A percentile compares a stretch with the other conserved stretches of the same genome.
phyloP scores from a whole-genome alignment of 2,113 vertebrate genomes.

The Danionella cerebrum region DNA sequence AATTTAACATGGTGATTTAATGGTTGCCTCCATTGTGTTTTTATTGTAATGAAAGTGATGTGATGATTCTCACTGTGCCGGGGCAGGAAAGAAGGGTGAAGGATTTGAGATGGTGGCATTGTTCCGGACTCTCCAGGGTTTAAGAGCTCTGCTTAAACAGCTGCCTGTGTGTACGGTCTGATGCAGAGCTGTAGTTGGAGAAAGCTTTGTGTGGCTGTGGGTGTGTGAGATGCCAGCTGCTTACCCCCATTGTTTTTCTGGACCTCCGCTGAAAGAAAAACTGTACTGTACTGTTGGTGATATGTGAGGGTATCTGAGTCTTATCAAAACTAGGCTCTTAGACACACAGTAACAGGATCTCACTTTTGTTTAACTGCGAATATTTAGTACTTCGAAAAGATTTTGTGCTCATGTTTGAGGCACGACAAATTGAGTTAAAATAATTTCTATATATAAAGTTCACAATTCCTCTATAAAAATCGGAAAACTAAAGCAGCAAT shows the following conservation, averaged over 20 bases:
- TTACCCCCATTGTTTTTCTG: conserved; percentile 32
- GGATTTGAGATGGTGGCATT: conserved; percentile 24
- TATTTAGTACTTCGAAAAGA: too few species aligned
- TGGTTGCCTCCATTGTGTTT: neutral
- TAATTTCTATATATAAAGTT: too few species aligned
- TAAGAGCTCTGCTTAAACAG: conserved; percentile 51
- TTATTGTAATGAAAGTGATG: neutral
- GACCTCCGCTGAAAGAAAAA: conserved; percentile 5
- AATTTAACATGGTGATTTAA: neutral
- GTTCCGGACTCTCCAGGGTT: conserved; percentile 42
- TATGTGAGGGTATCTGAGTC: conserved; percentile 1
- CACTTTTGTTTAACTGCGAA: too few species aligned
- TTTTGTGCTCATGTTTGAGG: too few species aligned
- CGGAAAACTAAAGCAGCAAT: too few species aligned
- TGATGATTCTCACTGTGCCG: neutral
- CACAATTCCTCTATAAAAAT: too few species aligned
- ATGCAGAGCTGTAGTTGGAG: conserved; percentile 25
- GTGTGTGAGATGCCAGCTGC: conserved; percentile 44
- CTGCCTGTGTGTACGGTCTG: conserved; percentile 42
- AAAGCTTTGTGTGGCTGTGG: conserved; percentile 33
- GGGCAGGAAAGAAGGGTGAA: neutral
- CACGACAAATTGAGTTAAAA: too few species aligned
- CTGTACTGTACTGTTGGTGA: conserved; percentile 40
- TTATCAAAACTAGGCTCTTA: too few species aligned
- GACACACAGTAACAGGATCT: neutral